Percentiles rank a stretch among this genome's conserved stretches.
phyloP scores from a whole-genome alignment of 2,113 vertebrate species.

The Salvelinus fontinalis region DNA sequence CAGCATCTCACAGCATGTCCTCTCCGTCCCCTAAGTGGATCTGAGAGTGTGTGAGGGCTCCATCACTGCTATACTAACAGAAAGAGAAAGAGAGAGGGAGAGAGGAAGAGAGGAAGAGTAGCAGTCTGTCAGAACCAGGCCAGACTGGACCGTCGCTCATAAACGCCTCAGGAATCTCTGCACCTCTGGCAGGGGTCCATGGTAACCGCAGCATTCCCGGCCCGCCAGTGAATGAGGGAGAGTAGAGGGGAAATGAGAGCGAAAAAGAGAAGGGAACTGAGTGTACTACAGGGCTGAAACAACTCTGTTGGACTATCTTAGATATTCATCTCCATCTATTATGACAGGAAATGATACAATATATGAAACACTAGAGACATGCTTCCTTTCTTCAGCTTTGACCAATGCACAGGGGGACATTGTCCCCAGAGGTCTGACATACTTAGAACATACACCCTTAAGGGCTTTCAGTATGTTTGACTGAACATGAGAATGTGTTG shows the following conservation, averaged over 20 bases:
- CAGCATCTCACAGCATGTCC: slow-evolving; percentile 46
- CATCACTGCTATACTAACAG: slow-evolving; percentile 32
- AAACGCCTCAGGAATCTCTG: slow-evolving; percentile 22
- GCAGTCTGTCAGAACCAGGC: slow-evolving; percentile 13
- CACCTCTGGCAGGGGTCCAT: slow-evolving; percentile 32
- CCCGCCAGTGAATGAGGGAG: slow-evolving; percentile 7
- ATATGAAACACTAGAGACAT: not conserved
- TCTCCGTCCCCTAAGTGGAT: slow-evolving; percentile 29
- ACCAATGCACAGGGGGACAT: slow-evolving; percentile 37
- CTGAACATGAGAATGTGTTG: slow-evolving; percentile 34
- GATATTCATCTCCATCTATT: slow-evolving; percentile 26
- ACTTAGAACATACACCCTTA: slow-evolving; percentile 22
- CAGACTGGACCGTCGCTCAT: slow-evolving; percentile 19
- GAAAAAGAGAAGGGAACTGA: slow-evolving; percentile 22
- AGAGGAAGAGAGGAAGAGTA: not conserved
- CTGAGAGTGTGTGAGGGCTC: slow-evolving; percentile 32
- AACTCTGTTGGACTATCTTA: slow-evolving; percentile 28
- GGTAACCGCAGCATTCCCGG: slow-evolving; percentile 19
- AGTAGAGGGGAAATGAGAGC: slow-evolving; percentile 13
- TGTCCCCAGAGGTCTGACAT: slow-evolving; percentile 36
- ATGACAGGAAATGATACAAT: not conserved
- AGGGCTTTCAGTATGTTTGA: slow-evolving; percentile 41
- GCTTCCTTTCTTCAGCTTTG: slow-evolving; percentile 19
- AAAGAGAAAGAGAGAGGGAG: not conserved
- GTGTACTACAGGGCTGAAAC: slow-evolving; percentile 16